These are phyloP conservation scores for Mionectes olivaceus DNA, from an alignment of 2,797 vertebrate species.

Conservation along the genomic window DNA sequence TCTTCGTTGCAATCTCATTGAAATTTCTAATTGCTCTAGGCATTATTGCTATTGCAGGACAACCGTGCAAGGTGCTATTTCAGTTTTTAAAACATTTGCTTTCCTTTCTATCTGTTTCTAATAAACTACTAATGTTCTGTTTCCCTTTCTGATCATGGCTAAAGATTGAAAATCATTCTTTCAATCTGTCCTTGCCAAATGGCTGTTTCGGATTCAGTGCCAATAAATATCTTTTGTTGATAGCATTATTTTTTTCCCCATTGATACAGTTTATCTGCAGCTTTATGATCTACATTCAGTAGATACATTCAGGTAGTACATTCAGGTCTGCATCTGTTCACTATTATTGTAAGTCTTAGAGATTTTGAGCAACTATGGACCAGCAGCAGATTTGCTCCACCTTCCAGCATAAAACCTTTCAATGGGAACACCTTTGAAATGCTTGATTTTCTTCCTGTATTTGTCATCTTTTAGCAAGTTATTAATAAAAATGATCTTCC, in stretches of 20 bases:
- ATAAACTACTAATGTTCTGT: background rate
- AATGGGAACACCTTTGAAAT: background rate
- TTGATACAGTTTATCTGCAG: background rate
- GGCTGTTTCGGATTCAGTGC: background rate
- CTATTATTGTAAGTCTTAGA: background rate
- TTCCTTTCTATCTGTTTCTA: background rate
- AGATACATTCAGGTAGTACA: too few relatives aligned
- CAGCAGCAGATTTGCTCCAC: background rate
- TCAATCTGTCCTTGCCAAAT: background rate
- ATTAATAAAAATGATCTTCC: background rate
- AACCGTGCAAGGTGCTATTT: background rate
- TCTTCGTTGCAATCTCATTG: background rate
- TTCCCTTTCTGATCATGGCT: background rate
- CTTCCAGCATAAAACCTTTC: background rate
- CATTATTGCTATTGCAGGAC: background rate
- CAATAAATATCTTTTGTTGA: background rate
- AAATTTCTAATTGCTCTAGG: background rate
- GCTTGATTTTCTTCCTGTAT: background rate
- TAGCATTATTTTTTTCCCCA: background rate
- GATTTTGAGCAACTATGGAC: background rate
- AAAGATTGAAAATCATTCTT: background rate
- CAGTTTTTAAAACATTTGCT: rapidly evolving
- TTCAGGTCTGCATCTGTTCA: background rate
- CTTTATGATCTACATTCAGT: background rate
- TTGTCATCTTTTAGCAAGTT: background rate